phyloP scores from a whole-genome alignment of 2,888 invertebrate genomes.

The Syritta pipiens region DNA sequence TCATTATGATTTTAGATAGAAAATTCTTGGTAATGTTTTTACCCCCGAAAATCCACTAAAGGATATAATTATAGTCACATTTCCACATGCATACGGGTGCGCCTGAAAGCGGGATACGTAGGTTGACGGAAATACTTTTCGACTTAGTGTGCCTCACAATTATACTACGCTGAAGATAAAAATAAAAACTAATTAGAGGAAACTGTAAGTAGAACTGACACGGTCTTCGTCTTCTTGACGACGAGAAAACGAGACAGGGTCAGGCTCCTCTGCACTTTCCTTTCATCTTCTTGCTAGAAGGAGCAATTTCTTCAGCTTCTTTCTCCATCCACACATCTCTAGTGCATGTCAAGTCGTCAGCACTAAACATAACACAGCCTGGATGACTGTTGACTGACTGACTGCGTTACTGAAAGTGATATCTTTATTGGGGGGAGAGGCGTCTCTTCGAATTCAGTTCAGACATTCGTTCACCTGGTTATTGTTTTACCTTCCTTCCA shows the following conservation, averaged over 20 bases:
- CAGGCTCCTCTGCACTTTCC: slow-evolving; percentile 23
- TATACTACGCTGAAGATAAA: slow-evolving; percentile 44
- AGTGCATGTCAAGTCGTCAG: slow-evolving; percentile 58
- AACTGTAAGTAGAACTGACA: slow-evolving; percentile 64
- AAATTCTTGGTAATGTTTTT: neutral
- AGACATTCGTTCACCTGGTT: slow-evolving; percentile 38
- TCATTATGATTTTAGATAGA: slow-evolving; percentile 1
- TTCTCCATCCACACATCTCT: slow-evolving; percentile 22
- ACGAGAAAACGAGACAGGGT: slow-evolving; percentile 30
- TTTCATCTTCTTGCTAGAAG: slow-evolving; percentile 27
- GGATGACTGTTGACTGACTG: slow-evolving; percentile 52
- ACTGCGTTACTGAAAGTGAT: slow-evolving; percentile 60
- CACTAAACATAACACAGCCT: slow-evolving; percentile 37
- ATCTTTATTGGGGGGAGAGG: slow-evolving; percentile 1
- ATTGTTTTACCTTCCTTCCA: slow-evolving; percentile 37
- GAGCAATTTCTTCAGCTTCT: slow-evolving; percentile 4
- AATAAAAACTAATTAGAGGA: slow-evolving; percentile 67
- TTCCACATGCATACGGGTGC: neutral
- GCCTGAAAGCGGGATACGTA: slow-evolving; percentile 21
- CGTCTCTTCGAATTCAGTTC: slow-evolving; percentile 25
- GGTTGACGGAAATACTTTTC: slow-evolving; percentile 61
- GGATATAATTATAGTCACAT: slow-evolving; percentile 48
- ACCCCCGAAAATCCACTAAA: slow-evolving; percentile 5
- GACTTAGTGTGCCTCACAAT: slow-evolving; percentile 54
- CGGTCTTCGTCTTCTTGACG: slow-evolving; percentile 12